Percentiles rank a stretch among this genome's conserved stretches.
These are phyloP conservation scores for Terrapene triunguis DNA, from an alignment of 2,113 vertebrate species.

Conservation along the genomic window DNA sequence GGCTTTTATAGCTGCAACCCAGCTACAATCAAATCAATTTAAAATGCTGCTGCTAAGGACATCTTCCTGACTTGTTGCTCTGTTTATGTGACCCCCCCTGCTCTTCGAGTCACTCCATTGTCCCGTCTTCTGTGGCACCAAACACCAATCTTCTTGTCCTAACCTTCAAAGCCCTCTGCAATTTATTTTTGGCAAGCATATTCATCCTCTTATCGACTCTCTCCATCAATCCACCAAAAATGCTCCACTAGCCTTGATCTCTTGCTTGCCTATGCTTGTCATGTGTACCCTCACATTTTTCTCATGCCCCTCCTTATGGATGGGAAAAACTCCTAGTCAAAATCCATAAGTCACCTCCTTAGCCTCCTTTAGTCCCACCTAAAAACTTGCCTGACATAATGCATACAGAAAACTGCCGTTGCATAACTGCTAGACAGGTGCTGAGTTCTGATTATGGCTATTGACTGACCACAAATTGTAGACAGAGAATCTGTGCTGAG, in stretches of 20 bases:
- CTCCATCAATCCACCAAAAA: neutral
- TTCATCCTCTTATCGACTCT: neutral
- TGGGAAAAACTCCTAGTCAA: neutral
- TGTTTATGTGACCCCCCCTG: fast-evolving
- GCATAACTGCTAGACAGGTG: neutral
- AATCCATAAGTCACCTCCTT: neutral
- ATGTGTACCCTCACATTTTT: neutral
- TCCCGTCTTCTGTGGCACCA: neutral
- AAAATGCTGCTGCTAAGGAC: neutral
- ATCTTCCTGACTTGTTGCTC: neutral
- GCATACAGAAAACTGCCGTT: neutral
- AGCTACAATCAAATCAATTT: neutral
- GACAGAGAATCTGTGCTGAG: neutral
- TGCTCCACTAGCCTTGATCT: neutral
- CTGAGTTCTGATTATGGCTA: neutral
- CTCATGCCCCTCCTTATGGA: neutral
- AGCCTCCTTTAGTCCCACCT: neutral
- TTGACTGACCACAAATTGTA: neutral
- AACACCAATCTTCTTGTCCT: fast-evolving
- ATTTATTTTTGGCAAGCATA: neutral
- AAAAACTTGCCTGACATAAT: neutral
- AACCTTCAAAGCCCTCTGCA: neutral
- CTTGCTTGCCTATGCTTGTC: fast-evolving
- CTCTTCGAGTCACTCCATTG: neutral
- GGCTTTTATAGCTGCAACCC: neutral